Percentiles rank a stretch among this genome's conserved stretches.
Evolutionary conservation across 1,140 invertebrate species (phyloP).

Genomic region (Cylas formicarius): DNA sequence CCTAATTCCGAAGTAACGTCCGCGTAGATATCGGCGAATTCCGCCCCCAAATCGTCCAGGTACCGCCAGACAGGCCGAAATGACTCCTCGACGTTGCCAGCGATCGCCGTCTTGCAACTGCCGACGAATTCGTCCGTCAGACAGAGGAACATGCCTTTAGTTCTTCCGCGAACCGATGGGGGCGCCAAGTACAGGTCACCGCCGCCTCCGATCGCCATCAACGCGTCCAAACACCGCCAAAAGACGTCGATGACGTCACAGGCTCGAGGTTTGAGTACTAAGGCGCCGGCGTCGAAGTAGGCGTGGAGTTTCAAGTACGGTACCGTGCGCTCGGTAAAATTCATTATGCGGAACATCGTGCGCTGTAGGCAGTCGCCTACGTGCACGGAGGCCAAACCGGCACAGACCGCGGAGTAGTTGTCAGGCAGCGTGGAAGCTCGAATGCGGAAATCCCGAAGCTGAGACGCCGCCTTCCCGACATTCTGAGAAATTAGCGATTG

Average conservation of each 20-base stretch:
- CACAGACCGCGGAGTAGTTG: too few species aligned
- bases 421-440: too few species aligned
- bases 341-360: constrained; percentile 23
- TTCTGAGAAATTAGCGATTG: too few species aligned
- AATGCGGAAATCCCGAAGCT: too few species aligned
- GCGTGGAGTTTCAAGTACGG: constrained; percentile 26
- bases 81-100: constrained; percentile 18
- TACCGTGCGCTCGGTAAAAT: constrained; percentile 18
- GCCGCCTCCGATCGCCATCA: constrained; percentile 18
- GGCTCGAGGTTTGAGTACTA: constrained; percentile 20
- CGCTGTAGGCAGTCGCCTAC: constrained; percentile 23
- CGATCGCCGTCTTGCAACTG: constrained; percentile 19
- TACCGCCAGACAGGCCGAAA: constrained; percentile 24
- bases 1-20: constrained; percentile 21
- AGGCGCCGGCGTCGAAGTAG: constrained; percentile 17
- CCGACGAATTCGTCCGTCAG: constrained; percentile 29
- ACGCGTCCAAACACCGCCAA: constrained; percentile 20
- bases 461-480: too few species aligned
- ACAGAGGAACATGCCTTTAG: constrained; percentile 22
- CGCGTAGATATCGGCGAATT: constrained; percentile 21
- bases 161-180: too few species aligned
- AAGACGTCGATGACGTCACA: constrained; percentile 17
- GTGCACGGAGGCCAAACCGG: constrained; percentile 25
- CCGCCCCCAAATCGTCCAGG: constrained; percentile 19
- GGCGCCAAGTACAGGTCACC: constrained; percentile 20